Conservation (phyloP, 2,888 invertebrate genomes). For the Fissipunctia ypsillon region DNA sequence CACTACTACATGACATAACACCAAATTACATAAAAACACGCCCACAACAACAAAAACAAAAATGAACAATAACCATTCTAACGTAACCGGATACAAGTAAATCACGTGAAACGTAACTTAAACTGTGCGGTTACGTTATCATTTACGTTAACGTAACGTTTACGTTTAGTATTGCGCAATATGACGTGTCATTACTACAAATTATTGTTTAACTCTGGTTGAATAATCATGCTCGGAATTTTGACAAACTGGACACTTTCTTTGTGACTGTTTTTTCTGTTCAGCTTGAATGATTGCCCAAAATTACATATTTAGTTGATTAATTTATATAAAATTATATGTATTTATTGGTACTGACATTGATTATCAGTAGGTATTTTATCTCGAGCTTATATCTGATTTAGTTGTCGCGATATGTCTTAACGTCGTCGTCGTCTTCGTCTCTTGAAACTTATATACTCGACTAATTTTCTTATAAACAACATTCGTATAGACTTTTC, state of each 20-base stretch:
- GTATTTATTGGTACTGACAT: too few relatives aligned
- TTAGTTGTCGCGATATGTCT: too few relatives aligned
- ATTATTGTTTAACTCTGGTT: constrained; percentile 45
- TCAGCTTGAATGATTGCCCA: constrained; percentile 1
- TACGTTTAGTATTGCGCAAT: constrained; percentile 45
- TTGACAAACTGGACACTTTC: constrained; percentile 28
- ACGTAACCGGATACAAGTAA: constrained; percentile 61
- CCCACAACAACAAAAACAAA: constrained; percentile 30
- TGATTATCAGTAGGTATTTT: too few relatives aligned
- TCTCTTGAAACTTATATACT: too few relatives aligned
- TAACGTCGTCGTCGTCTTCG: too few relatives aligned
- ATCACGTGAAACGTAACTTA: constrained; percentile 57
- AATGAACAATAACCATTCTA: constrained; percentile 37
- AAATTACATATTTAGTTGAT: neutral
- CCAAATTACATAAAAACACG: constrained; percentile 19
- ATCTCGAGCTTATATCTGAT: too few relatives aligned
- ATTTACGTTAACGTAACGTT: constrained; percentile 50
- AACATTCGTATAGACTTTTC: neutral
- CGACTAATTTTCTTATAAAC: too few relatives aligned
- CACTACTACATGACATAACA: constrained; percentile 14
- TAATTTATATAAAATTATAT: neutral
- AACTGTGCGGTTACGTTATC: constrained; percentile 54
- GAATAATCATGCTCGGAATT: constrained; percentile 17
- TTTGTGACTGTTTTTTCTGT: constrained; percentile 1
- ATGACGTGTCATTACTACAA: constrained; percentile 35